phyloP scores from a whole-genome alignment of 2,113 vertebrate genomes.

The Lepus timidus region DNA sequence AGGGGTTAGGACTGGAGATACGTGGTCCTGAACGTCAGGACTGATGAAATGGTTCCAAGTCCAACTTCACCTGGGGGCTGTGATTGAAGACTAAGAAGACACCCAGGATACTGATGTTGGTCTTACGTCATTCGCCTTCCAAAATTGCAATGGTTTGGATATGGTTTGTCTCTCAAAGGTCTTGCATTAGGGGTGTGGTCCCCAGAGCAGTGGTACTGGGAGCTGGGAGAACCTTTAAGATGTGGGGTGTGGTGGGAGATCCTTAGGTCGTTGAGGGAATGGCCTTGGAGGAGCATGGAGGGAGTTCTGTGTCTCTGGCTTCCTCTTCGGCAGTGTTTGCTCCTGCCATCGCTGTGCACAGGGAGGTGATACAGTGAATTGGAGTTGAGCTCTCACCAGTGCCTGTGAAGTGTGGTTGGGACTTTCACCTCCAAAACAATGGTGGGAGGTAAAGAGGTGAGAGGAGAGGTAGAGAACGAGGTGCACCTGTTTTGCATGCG shows the following conservation, averaged over 20 bases:
- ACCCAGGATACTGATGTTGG: neutral
- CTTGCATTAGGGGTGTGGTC: neutral
- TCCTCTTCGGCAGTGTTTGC: neutral
- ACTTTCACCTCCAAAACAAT: neutral
- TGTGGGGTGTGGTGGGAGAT: neutral
- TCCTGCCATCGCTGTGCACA: neutral
- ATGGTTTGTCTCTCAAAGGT: neutral
- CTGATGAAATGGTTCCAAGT: neutral
- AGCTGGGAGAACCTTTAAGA: neutral
- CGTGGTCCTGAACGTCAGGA: neutral
- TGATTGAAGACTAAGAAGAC: neutral
- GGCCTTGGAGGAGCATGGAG: neutral
- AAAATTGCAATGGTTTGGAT: too few species aligned
- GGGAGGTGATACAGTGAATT: neutral
- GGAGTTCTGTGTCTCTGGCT: neutral
- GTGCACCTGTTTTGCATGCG: too few species aligned
- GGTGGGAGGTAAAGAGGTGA: neutral
- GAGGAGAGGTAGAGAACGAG: neutral
- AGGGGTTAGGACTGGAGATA: neutral
- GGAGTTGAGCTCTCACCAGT: too few species aligned
- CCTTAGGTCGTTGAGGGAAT: neutral
- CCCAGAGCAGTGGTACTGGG: neutral
- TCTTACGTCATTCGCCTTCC: neutral
- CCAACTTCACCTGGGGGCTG: neutral
- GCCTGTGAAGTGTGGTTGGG: neutral